These are phyloP conservation scores for Hydropotes inermis DNA, from an alignment of 2,113 vertebrate genomes.

Conservation along the genomic window DNA sequence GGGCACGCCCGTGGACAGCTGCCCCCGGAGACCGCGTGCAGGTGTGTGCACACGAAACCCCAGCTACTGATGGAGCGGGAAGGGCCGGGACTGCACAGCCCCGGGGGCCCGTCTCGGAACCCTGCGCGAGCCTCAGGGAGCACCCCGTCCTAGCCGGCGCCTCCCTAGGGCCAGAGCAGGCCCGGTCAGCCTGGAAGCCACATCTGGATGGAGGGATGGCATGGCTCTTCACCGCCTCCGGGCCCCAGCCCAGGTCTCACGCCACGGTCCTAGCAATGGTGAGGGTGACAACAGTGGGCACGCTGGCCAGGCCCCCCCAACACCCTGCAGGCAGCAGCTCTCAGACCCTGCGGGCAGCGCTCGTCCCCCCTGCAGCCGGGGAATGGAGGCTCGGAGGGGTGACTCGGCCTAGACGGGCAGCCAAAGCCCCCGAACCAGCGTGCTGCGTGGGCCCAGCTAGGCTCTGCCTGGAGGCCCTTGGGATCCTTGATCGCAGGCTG, in stretches of 20 bases:
- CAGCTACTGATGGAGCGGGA: neutral
- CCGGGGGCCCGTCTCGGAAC: neutral
- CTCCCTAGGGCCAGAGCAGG: neutral
- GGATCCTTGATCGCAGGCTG: neutral
- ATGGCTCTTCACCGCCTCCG: neutral
- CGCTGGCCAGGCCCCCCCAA: neutral
- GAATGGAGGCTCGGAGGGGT: neutral
- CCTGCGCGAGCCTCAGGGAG: neutral
- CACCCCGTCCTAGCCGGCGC: fast-evolving
- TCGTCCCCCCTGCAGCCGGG: neutral
- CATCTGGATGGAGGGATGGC: neutral
- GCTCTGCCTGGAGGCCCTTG: neutral
- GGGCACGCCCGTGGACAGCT: neutral
- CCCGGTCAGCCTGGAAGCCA: neutral
- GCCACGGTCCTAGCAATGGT: neutral
- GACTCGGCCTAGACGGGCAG: neutral
- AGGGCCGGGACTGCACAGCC: fast-evolving
- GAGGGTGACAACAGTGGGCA: neutral
- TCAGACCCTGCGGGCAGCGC: neutral
- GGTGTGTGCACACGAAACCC: neutral
- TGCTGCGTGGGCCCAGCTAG: fast-evolving
- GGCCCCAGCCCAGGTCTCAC: neutral
- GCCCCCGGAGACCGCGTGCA: fast-evolving
- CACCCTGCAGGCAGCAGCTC: fast-evolving
- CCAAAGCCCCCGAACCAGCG: neutral